Percentiles rank a stretch among this genome's conserved stretches.
phyloP scores from a whole-genome alignment of 2,113 vertebrate genomes.

The Heterochromis multidens region DNA sequence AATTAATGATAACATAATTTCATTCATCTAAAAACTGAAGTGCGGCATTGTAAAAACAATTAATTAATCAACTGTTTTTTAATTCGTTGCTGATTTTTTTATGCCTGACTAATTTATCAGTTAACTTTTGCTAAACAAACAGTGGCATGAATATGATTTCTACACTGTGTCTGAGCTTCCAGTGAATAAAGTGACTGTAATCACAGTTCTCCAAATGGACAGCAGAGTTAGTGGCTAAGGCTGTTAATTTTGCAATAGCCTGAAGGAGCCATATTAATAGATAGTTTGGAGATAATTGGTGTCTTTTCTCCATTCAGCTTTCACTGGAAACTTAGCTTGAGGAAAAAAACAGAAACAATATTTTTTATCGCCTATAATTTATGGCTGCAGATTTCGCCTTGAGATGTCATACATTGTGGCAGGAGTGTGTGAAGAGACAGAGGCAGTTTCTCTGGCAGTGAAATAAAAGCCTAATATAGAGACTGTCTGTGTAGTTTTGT shows the following conservation, averaged over 20 bases:
- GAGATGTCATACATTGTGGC: constrained; percentile 21
- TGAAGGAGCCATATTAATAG: constrained; percentile 14
- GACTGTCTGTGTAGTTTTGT: constrained; percentile 11
- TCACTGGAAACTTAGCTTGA: constrained; percentile 18
- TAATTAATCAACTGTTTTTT: background rate
- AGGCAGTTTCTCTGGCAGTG: constrained; percentile 15
- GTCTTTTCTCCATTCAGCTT: background rate
- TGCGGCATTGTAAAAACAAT: background rate
- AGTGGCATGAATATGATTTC: background rate
- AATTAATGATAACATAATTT: background rate
- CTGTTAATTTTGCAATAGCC: constrained; percentile 18
- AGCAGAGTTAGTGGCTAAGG: background rate
- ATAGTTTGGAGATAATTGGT: constrained; percentile 10
- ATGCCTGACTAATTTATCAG: background rate
- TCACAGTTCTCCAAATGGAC: background rate
- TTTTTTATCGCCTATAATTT: constrained; percentile 46
- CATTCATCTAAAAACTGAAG: background rate
- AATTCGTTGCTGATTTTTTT: background rate
- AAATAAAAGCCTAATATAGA: constrained; percentile 41
- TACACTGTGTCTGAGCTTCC: background rate
- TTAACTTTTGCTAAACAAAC: background rate
- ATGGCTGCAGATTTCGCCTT: constrained; percentile 25
- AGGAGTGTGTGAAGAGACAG: background rate
- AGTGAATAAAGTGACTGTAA: background rate
- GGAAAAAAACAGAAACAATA: constrained; percentile 2